These are phyloP conservation scores for Cerceris rybyensis DNA, from an alignment of 2,888 invertebrate genomes.

Conservation along the genomic window DNA sequence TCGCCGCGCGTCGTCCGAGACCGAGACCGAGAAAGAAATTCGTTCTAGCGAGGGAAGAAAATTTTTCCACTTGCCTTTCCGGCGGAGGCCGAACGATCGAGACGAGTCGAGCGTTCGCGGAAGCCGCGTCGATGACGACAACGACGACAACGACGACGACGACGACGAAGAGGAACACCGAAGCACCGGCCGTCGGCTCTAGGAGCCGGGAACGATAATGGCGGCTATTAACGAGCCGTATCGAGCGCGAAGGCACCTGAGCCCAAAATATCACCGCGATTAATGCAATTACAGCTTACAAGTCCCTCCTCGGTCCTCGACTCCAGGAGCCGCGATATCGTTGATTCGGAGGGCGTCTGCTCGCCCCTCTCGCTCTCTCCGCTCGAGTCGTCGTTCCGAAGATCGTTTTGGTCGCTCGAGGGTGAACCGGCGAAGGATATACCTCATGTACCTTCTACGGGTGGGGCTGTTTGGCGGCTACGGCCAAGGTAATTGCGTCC, in stretches of 20 bases:
- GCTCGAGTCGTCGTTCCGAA: too few relatives aligned
- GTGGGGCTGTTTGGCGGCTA: slow-evolving; percentile 77
- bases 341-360: slow-evolving; percentile 65
- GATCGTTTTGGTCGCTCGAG: slow-evolving; percentile 1
- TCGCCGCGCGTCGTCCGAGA: too few relatives aligned
- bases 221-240: slow-evolving; percentile 80
- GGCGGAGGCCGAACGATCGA: too few relatives aligned
- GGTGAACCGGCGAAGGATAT: slow-evolving; percentile 39
- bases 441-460: too few relatives aligned
- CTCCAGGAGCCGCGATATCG: slow-evolving; percentile 72
- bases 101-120: too few relatives aligned
- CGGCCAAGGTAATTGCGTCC: slow-evolving; percentile 80
- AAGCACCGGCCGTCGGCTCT: slow-evolving; percentile 25
- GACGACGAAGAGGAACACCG: slow-evolving; percentile 36
- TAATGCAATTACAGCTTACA: slow-evolving; percentile 81
- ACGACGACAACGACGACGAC: slow-evolving; percentile 26
- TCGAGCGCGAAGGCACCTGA: slow-evolving; percentile 79
- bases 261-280: slow-evolving; percentile 80
- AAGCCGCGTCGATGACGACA: too few relatives aligned
- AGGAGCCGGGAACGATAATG: slow-evolving; percentile 75
- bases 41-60: too few relatives aligned
- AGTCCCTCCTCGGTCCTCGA: slow-evolving; percentile 70
- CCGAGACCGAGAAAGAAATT: too few relatives aligned
- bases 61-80: too few relatives aligned
- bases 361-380: too few relatives aligned